Conservation (phyloP, 2,888 invertebrate genomes). For the Apodemia hepburni region DNA sequence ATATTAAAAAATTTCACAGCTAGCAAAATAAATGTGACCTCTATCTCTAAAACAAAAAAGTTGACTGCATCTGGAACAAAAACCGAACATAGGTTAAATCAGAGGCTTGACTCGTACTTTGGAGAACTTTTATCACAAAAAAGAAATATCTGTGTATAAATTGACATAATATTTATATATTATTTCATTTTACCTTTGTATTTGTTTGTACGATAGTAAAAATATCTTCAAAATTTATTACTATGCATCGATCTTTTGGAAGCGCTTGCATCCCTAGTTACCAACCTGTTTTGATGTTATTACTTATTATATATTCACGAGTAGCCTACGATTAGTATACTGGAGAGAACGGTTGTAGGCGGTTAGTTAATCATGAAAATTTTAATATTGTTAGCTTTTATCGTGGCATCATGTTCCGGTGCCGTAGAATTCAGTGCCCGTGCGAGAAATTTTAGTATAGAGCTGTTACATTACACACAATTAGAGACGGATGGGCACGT, state of each 20-base stretch:
- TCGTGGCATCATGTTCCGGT: conserved; percentile 49
- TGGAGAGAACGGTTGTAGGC: conserved; percentile 42
- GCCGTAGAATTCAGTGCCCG: conserved; percentile 57
- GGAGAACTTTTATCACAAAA: no score
- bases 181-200: no score
- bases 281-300: conserved; percentile 37
- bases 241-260: neutral
- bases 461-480: conserved; percentile 60
- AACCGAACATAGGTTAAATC: no score
- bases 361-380: conserved; percentile 47
- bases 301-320: conserved; percentile 17
- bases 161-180: no score
- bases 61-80: no score
- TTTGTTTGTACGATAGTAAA: no score
- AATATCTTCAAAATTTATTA: neutral
- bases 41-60: no score
- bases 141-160: no score
- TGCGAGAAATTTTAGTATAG: conserved; percentile 66
- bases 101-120: no score
- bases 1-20: no score
- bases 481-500: conserved; percentile 58
- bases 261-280: conserved; percentile 15
- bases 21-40: no score
- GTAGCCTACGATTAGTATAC: conserved; percentile 42
- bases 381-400: conserved; percentile 42